These are phyloP conservation scores for Apteryx owenii DNA, from an alignment of 2,113 vertebrate species.

Conservation along the genomic window DNA sequence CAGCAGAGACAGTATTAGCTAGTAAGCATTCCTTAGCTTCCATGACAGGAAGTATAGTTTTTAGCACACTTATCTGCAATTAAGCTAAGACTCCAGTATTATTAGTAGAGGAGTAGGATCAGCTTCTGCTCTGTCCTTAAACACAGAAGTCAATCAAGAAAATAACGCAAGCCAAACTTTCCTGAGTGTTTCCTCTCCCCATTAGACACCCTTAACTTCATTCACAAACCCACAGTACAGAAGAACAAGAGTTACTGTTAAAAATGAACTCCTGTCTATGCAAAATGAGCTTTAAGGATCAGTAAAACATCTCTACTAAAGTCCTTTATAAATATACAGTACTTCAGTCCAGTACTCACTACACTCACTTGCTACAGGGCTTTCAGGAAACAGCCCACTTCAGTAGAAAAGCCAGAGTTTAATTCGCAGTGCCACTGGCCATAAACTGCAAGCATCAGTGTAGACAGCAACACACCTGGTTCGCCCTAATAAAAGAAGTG, in stretches of 20 bases:
- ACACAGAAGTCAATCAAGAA: neutral
- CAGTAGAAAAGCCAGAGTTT: neutral
- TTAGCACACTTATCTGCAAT: neutral
- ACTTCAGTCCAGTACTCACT: neutral
- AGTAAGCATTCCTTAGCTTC: neutral
- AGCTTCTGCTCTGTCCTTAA: neutral
- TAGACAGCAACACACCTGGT: neutral
- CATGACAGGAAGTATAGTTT: neutral
- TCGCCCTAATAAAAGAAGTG: neutral
- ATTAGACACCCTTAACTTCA: neutral
- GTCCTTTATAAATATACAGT: conserved; percentile 33
- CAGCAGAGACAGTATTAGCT: neutral
- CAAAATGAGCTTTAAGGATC: neutral
- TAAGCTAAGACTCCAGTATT: neutral
- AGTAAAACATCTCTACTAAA: conserved; percentile 12
- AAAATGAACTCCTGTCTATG: neutral
- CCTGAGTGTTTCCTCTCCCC: neutral
- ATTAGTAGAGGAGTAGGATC: neutral
- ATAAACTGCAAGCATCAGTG: neutral
- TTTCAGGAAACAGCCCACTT: neutral
- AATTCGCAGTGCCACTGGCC: conserved; percentile 18
- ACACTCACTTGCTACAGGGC: neutral
- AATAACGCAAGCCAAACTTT: neutral
- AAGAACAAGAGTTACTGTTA: neutral
- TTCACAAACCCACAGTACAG: neutral